phyloP scores from a whole-genome alignment of 2,888 invertebrate genomes.

The Melinaea marsaeus region DNA sequence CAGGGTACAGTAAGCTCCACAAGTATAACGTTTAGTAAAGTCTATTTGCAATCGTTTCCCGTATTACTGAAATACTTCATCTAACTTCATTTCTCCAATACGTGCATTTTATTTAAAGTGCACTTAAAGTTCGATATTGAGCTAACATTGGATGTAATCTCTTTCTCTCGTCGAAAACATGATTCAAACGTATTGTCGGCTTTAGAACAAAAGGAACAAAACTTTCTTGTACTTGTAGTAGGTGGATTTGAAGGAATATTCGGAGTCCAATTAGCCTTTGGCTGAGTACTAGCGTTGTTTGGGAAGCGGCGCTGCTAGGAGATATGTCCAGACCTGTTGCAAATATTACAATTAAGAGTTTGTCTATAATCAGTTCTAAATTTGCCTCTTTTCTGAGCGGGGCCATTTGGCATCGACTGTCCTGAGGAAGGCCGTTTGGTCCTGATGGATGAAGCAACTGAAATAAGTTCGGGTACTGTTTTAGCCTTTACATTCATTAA shows the following conservation, averaged over 20 bases:
- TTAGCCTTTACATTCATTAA: constrained; percentile 20
- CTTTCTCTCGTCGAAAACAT: constrained; percentile 32
- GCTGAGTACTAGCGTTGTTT: not conserved
- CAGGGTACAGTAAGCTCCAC: too few species aligned
- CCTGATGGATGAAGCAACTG: constrained; percentile 13
- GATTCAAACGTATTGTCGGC: constrained; percentile 32
- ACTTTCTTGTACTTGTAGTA: not conserved
- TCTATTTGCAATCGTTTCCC: constrained; percentile 30
- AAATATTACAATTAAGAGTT: constrained; percentile 3
- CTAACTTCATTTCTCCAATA: constrained; percentile 20
- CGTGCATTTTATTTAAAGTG: constrained; percentile 18
- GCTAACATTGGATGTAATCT: constrained; percentile 32
- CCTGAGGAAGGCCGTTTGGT: not conserved
- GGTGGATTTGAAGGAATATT: not conserved
- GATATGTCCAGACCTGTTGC: constrained; percentile 5
- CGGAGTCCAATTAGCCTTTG: not conserved
- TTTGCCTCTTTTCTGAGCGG: constrained; percentile 4
- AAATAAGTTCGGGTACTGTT: constrained; percentile 22
- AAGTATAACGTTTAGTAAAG: too few species aligned
- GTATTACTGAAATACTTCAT: constrained; percentile 32
- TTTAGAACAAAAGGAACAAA: constrained; percentile 31
- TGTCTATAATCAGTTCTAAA: not conserved
- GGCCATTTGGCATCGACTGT: not conserved
- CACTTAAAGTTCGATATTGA: constrained; percentile 24
- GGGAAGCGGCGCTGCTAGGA: not conserved